Conservation (phyloP, 2,113 vertebrate species). For the Rhea pennata region DNA sequence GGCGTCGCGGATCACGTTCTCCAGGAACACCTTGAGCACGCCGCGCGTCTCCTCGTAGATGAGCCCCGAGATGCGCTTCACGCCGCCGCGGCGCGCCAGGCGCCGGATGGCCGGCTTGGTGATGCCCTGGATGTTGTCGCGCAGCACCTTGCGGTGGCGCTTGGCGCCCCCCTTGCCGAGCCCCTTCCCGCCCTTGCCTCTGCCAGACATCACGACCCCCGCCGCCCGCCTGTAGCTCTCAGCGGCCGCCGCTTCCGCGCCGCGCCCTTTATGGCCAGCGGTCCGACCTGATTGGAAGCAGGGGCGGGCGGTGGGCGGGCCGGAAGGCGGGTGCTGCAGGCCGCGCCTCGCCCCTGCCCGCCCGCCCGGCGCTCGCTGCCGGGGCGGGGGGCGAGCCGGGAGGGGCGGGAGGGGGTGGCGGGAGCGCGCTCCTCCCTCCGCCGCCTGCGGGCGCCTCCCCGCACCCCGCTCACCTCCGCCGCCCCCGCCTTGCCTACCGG, state of each 20-base stretch:
- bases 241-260: rapidly evolving
- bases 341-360: no score
- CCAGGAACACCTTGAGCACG: conserved; percentile 70
- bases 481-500: no score
- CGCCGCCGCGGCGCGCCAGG: conserved; percentile 65
- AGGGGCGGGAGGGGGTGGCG: neutral
- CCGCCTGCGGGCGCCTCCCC: neutral
- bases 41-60: conserved; percentile 83
- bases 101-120: conserved; percentile 76
- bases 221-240: rapidly evolving
- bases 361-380: no score
- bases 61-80: conserved; percentile 80
- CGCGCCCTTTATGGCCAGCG: rapidly evolving
- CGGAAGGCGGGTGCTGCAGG: neutral
- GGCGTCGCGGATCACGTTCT: conserved; percentile 80
- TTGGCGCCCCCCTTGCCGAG: conserved; percentile 76
- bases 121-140: conserved; percentile 80
- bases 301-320: neutral
- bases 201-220: neutral
- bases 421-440: neutral
- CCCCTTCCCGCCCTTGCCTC: conserved; percentile 28
- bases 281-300: neutral
- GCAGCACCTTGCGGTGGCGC: conserved; percentile 76
- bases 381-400: no score
- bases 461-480: no score